Conservation (phyloP, 2,113 vertebrate genomes). For the Ictidomys tridecemlineatus region DNA sequence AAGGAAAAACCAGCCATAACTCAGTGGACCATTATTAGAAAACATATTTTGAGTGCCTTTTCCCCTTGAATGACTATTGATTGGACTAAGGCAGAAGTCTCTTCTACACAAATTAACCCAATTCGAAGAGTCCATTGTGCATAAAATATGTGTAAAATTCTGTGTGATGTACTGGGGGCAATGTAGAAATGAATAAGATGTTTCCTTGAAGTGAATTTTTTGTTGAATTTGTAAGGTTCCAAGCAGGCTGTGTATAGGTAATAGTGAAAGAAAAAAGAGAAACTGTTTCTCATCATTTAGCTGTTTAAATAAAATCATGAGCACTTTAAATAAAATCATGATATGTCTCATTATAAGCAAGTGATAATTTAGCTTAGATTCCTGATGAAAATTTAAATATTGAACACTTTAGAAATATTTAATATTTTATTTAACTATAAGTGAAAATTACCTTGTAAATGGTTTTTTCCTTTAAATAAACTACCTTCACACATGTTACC, state of each 20-base stretch:
- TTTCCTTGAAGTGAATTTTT: slow-evolving; percentile 28
- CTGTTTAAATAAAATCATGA: slow-evolving; percentile 14
- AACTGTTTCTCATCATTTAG: neutral
- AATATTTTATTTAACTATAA: neutral
- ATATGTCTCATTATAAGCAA: neutral
- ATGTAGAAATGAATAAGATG: neutral
- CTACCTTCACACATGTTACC: neutral
- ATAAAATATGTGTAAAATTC: slow-evolving; percentile 7
- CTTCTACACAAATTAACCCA: neutral
- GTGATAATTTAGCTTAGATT: neutral
- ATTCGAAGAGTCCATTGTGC: neutral
- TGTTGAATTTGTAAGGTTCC: neutral
- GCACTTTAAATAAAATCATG: slow-evolving; percentile 19
- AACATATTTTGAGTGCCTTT: neutral
- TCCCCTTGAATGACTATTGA: slow-evolving; percentile 59
- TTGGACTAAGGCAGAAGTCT: slow-evolving; percentile 32
- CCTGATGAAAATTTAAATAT: neutral
- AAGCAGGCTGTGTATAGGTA: neutral
- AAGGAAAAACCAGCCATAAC: neutral
- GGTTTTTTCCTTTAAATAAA: neutral
- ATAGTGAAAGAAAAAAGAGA: neutral
- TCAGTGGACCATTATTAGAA: slow-evolving; percentile 59
- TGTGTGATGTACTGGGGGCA: neutral
- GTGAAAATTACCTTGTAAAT: neutral
- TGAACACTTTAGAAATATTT: neutral